Conservation (phyloP, 1,140 invertebrate species). For the Bathynomus jamesi region DNA sequence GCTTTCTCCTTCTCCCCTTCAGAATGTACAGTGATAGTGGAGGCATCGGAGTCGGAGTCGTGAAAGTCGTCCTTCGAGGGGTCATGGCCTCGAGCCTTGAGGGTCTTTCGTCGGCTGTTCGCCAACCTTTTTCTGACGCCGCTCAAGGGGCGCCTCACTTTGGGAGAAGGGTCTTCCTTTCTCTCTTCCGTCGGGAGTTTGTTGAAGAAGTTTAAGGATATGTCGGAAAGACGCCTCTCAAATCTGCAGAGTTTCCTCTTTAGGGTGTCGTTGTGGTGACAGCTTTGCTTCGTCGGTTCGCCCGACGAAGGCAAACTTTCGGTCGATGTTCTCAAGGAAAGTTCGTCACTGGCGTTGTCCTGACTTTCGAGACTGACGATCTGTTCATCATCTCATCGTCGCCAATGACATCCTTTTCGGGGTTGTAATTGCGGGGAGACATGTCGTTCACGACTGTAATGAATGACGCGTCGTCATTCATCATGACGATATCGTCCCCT, state of each 20-base stretch:
- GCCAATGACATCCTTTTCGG: not conserved
- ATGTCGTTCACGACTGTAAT: not conserved
- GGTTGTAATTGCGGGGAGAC: not conserved
- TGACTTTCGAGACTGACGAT: not conserved
- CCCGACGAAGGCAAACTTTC: not conserved
- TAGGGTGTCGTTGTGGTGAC: not conserved
- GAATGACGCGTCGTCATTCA: not conserved
- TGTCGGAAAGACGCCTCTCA: not conserved
- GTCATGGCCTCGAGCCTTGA: not conserved
- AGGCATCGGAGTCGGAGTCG: no score
- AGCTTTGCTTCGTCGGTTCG: not conserved
- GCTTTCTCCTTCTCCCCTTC: no score
- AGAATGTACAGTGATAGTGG: no score
- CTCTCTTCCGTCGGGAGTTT: not conserved
- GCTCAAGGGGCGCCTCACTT: not conserved
- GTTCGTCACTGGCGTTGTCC: no score
- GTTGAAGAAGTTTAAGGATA: not conserved
- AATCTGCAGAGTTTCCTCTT: not conserved
- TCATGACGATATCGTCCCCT: not conserved
- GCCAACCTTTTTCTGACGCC: not conserved
- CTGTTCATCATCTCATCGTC: not conserved
- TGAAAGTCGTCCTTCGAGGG: no score
- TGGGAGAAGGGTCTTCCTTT: not conserved
- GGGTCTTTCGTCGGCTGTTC: not conserved
- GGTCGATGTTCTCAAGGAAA: not conserved